Evolutionary conservation across 2,797 vertebrate genomes (phyloP).

Genomic region (Anguilla megastoma): DNA sequence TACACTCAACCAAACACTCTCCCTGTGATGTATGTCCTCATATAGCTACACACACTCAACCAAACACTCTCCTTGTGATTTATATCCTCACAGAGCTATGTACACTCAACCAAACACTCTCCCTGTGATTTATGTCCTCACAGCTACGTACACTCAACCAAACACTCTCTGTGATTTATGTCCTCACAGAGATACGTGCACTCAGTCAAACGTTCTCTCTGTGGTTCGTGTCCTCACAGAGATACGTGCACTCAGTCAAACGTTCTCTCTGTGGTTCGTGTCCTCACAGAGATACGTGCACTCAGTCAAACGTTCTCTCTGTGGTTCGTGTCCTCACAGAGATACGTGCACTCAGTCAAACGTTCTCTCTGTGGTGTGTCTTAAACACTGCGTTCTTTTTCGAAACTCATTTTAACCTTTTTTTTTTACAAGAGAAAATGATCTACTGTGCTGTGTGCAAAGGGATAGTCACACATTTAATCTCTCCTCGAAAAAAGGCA

Average conservation of each 20-base stretch:
- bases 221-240: too few species aligned
- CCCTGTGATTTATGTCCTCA: not conserved
- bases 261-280: not conserved
- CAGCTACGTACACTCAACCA: not conserved
- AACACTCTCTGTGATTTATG: not conserved
- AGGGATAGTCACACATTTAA: conserved; percentile 51
- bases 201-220: too few species aligned
- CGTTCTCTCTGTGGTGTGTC: not conserved
- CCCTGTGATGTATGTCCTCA: not conserved
- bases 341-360: not conserved
- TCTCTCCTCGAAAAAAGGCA: conserved; percentile 47
- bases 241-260: not conserved
- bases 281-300: not conserved
- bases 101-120: not conserved
- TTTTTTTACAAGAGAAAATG: conserved; percentile 59
- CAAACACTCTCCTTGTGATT: not conserved
- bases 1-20: not conserved
- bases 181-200: not conserved
- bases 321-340: too few species aligned
- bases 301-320: too few species aligned
- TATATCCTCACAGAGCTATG: too few species aligned
- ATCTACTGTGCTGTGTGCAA: conserved; percentile 45
- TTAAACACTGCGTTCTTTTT: conserved; percentile 14
- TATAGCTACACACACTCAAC: not conserved
- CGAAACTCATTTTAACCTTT: conserved; percentile 52